Evolutionary conservation across 2,113 vertebrate genomes (phyloP), one percentile per base, ranked within the genome.

Genomic region (Sebastes fasciatus): DNA sequence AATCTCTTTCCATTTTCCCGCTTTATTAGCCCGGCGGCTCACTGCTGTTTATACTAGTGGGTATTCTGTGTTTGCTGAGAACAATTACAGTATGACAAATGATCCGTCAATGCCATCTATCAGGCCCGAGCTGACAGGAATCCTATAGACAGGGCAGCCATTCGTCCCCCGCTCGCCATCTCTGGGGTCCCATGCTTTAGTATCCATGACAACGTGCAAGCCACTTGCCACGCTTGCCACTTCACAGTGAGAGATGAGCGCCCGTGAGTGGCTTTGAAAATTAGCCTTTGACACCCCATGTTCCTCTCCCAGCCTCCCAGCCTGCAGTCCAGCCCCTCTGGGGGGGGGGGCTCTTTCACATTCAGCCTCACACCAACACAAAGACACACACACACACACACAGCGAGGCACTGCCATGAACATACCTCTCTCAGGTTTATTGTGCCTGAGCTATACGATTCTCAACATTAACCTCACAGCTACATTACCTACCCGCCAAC

Each of bases 21-120:
- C 97, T 98, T 97, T 98, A 99, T 98, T 98, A 98, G 97, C 96
- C 95, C 96, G 95, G 96, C 95, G 95, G 95, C 95, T 95, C 96
- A 96, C 93, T 89, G 80, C 97, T 98, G 97, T 98, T 99, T 99
- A 98, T 98, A 97, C 97, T 96, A 96, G 97, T 97, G 97, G 97
- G 97, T 96, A 98, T 99, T 98, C 96, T 88, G 77, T 97, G 97
- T 99, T 99, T 98, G 97, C 97, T 95, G 97, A 89, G 97, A 98
- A 99, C 98, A 99, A 99, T 99, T 99, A 99, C 96, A 96, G 95
- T 97, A 98, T 99, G 98, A 99, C 97, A 98, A 99, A 99, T 98
- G 97, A 97, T 96, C 96, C 97, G 96, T 99, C 98, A 97, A 95
- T 96, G 97, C 91, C 98, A 99, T 99, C 98, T 97, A 99, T 99